Evolutionary conservation across 2,888 invertebrate species (phyloP).

Genomic region (Epirrhoe tristata): DNA sequence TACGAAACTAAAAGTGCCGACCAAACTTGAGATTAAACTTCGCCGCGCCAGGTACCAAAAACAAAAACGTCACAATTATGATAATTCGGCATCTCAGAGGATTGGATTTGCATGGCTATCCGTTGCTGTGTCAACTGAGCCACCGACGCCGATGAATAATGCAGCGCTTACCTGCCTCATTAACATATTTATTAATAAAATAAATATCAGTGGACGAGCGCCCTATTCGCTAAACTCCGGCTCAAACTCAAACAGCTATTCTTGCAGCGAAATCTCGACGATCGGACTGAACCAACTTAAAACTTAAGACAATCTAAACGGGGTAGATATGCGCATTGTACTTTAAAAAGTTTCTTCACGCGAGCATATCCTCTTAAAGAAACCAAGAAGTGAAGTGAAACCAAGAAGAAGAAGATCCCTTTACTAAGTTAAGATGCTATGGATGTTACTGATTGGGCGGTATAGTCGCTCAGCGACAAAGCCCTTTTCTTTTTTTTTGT

Average conservation of each 20-base stretch:
- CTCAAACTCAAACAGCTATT: neutral
- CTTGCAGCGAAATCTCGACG: neutral
- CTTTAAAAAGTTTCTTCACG: neutral
- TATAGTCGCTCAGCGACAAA: no score
- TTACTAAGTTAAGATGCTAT: no score
- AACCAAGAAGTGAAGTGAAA: no score
- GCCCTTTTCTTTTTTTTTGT: no score
- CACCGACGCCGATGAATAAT: constrained; percentile 81
- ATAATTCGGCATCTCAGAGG: constrained; percentile 81
- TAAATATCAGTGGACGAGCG: constrained; percentile 78
- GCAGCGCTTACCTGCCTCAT: constrained; percentile 82
- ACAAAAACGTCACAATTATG: constrained; percentile 85
- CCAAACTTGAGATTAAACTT: constrained; percentile 84
- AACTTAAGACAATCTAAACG: neutral
- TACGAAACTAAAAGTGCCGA: constrained; percentile 83
- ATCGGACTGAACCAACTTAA: neutral
- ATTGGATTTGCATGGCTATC: constrained; percentile 85
- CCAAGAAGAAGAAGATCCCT: no score
- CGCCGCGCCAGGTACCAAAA: constrained; percentile 78
- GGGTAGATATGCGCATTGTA: neutral
- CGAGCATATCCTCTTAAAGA: neutral
- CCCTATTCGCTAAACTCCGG: constrained; percentile 14
- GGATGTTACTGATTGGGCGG: no score
- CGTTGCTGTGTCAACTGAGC: constrained; percentile 83
- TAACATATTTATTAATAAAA: constrained; percentile 86